These are phyloP conservation scores for Geophilus truncorum DNA, from an alignment of 2,888 invertebrate genomes.

Conservation along the genomic window DNA sequence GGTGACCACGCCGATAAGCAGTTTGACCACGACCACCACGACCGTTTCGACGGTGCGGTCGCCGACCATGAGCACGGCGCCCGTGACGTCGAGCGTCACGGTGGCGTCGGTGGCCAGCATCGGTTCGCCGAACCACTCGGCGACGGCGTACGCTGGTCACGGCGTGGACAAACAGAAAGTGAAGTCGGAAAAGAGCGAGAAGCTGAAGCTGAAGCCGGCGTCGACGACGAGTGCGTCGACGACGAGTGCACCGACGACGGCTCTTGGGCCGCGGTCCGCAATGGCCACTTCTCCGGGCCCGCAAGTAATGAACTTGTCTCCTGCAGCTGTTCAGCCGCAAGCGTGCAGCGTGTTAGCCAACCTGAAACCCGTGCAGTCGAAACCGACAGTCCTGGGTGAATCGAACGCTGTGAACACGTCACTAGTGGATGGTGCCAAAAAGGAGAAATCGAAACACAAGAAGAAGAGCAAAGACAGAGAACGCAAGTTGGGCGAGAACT, in stretches of 20 bases:
- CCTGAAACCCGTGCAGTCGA: conserved; percentile 49
- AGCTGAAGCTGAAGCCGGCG: conserved; percentile 41
- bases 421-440: conserved; percentile 43
- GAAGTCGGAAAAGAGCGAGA: conserved; percentile 42
- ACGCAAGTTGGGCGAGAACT: conserved; percentile 36
- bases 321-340: conserved; percentile 14
- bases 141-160: conserved; percentile 35
- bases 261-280: not conserved
- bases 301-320: not conserved
- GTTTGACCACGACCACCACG: conserved; percentile 30
- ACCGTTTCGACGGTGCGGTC: conserved; percentile 34
- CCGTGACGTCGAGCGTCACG: conserved; percentile 38
- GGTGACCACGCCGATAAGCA: conserved; percentile 31
- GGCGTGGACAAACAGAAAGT: conserved; percentile 41
- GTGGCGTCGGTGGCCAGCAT: conserved; percentile 28
- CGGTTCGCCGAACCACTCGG: conserved; percentile 31
- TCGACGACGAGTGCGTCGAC: too few relatives aligned
- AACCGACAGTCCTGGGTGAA: conserved; percentile 48
- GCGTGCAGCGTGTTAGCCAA: conserved; percentile 27
- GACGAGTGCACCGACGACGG: conserved; percentile 7
- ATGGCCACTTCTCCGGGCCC: not conserved
- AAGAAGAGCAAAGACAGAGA: conserved; percentile 46
- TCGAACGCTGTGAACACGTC: conserved; percentile 44
- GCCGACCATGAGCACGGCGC: conserved; percentile 38
- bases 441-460: conserved; percentile 46